Conservation (phyloP, 2,113 vertebrate genomes). For the Nyctibius bracteatus region DNA sequence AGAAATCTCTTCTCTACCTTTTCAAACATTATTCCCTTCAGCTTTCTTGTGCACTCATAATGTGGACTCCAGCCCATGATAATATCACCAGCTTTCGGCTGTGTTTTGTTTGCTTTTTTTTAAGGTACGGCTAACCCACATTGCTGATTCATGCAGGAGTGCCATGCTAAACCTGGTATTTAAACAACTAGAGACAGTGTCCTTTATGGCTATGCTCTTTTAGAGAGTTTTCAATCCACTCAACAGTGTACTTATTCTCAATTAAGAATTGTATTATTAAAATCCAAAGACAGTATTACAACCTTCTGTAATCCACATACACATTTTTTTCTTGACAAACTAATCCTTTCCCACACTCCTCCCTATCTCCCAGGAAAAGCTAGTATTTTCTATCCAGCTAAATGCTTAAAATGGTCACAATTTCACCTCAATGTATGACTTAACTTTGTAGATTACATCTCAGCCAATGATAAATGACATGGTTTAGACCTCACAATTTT, state of each 20-base stretch:
- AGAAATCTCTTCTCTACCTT: not conserved
- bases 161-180: not conserved
- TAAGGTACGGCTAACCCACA: not conserved
- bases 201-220: accelerated
- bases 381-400: not conserved
- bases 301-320: accelerated
- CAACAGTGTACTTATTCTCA: not conserved
- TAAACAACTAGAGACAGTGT: not conserved
- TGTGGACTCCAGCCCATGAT: not conserved
- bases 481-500: not conserved
- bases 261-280: not conserved
- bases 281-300: not conserved
- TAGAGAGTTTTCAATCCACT: not conserved
- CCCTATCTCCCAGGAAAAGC: not conserved
- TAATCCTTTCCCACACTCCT: not conserved
- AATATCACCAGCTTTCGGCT: not conserved
- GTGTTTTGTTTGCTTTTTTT: not conserved
- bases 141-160: not conserved
- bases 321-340: not conserved
- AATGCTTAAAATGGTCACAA: not conserved
- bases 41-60: not conserved
- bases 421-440: not conserved
- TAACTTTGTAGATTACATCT: not conserved
- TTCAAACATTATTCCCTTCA: not conserved
- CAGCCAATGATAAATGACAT: not conserved